Evolutionary conservation across 2,888 invertebrate genomes (phyloP).

Genomic region (Drosophila parthenogenetica): DNA sequence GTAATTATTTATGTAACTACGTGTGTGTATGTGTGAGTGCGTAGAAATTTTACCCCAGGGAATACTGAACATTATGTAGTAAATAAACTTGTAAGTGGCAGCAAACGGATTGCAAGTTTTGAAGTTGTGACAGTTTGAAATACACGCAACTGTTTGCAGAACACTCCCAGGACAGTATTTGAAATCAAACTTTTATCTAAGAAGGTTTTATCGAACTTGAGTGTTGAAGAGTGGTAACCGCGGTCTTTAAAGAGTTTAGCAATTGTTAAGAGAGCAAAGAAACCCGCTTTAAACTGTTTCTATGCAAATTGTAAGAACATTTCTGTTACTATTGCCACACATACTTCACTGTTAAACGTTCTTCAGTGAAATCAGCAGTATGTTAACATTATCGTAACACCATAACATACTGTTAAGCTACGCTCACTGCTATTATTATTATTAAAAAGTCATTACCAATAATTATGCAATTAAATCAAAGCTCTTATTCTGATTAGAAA

Average conservation of each 20-base stretch:
- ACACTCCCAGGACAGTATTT: conserved; percentile 16
- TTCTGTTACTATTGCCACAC: no score
- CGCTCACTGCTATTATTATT: not conserved
- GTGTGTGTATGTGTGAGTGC: conserved; percentile 14
- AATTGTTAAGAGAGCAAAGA: no score
- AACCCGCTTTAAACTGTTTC: no score
- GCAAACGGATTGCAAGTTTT: conserved; percentile 21
- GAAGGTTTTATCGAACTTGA: not conserved
- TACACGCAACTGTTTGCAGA: conserved; percentile 1
- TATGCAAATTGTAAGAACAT: no score
- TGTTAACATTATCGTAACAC: not conserved
- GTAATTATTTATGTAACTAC: conserved; percentile 38
- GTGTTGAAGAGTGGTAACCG: not conserved
- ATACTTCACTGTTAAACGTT: not conserved
- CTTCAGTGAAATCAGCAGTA: not conserved
- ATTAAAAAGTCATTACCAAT: no score
- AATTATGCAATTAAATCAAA: no score
- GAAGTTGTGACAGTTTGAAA: conserved; percentile 22
- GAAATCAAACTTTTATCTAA: conserved; percentile 3
- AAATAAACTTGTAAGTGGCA: conserved; percentile 18
- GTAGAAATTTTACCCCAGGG: conserved; percentile 40
- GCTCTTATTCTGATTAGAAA: no score
- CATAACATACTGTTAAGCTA: not conserved
- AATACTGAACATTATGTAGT: conserved; percentile 42
- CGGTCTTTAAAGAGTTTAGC: not conserved